Base-by-base conservation (phyloP, 2,888 invertebrate species). In the Lottia gigantea region DNA sequence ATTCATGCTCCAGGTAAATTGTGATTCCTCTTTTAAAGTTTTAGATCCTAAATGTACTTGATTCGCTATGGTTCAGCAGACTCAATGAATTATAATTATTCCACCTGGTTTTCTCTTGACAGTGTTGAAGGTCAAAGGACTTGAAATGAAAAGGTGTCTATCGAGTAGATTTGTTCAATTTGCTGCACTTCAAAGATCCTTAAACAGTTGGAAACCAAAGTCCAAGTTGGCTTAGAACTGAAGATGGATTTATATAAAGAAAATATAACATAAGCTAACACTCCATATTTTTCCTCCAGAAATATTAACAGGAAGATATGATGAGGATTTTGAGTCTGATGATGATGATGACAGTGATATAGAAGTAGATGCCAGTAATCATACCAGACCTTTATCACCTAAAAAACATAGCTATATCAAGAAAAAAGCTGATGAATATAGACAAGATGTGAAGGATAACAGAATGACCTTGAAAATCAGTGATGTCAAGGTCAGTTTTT, bases 271-370 rank as follows among this genome's bases (percentile, higher is more conserved):
- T n/a, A n/a, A n/a, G n/a, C n/a, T n/a, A n/a, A n/a, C n/a, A n/a
- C n/a, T n/a, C n/a, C n/a, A n/a, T n/a, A n/a, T n/a, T 65, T 68
- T 70, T 68, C 62, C 76, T 78, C 15, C 75, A 86, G 86, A 85
- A 45, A 78, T 80, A 46, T 71, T 85, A 66, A 82, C 85, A 11
- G 85, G 86, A 1, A 78, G 82, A 16, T 87, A 87, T 79, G 80
- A 80, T 49, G 87, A 87, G 75, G 87, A 87, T 74, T 87, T 87
- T 85, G 87, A 87, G 70, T 78, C 78, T 55, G 80, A 75, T 26
- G 76, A 75, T 40, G 67, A 75, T 19, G 74, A 74, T 19, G 31
- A 31, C 6, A 74, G 74, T n/a, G 71, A 73, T 66, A 66, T 77
- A 8, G 77, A 78, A 67, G 73, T 79, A 23, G 79, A 79, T 73